These are phyloP conservation scores for Anabacerthia variegaticeps DNA, from an alignment of 2,797 vertebrate species.

Conservation along the genomic window DNA sequence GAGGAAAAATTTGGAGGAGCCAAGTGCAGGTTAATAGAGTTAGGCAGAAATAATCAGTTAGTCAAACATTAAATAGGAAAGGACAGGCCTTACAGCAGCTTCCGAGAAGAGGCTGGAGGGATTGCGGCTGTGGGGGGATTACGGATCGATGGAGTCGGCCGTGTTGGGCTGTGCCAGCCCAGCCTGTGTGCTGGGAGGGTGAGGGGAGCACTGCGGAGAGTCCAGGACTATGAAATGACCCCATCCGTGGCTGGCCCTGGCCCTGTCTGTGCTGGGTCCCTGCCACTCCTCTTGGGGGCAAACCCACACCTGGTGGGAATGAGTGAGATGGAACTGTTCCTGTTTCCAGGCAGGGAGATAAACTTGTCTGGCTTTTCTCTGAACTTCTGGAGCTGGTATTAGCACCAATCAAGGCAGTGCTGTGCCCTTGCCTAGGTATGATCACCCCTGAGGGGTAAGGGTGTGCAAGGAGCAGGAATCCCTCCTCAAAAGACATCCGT, in stretches of 20 bases:
- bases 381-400: not conserved
- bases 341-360: not conserved
- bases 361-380: not conserved
- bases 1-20: not conserved
- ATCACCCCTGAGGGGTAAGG: not conserved
- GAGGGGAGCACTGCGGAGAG: not conserved
- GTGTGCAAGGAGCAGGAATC: not conserved
- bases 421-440: too few species aligned
- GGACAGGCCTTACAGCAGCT: not conserved
- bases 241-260: accelerated
- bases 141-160: accelerated
- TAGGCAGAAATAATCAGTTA: not conserved
- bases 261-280: not conserved
- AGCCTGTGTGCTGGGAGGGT: not conserved
- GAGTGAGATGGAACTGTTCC: not conserved
- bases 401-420: not conserved
- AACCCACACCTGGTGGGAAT: not conserved
- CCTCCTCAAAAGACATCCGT: not conserved
- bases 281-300: not conserved
- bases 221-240: not conserved
- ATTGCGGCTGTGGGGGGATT: not conserved
- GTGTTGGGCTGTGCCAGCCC: not conserved
- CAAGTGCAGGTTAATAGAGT: not conserved
- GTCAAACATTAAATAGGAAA: not conserved
- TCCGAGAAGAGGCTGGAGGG: not conserved